phyloP scores from a whole-genome alignment of 2,113 vertebrate species.

The Brachyhypopomus gauderio region DNA sequence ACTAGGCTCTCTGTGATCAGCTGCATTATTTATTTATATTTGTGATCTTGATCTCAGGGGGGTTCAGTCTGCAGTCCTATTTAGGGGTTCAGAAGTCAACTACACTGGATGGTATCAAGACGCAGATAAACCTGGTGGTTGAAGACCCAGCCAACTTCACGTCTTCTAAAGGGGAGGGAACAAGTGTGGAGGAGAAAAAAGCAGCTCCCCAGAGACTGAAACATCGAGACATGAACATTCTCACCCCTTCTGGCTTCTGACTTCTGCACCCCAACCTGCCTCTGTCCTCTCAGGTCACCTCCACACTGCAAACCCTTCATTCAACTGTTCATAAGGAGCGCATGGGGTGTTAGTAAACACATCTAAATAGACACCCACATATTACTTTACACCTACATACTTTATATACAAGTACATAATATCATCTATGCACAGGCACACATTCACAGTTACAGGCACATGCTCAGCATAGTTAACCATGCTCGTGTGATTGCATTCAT shows the following conservation, averaged over 20 bases:
- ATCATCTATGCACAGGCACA: background rate
- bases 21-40: background rate
- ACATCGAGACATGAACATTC: constrained; percentile 82
- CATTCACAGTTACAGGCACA: background rate
- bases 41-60: constrained; percentile 62
- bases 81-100: constrained; percentile 86
- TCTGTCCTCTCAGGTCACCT: constrained; percentile 13
- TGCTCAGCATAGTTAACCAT: background rate
- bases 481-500: background rate
- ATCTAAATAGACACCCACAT: background rate
- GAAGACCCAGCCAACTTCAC: constrained; percentile 79
- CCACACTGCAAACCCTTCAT: background rate
- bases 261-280: constrained; percentile 28
- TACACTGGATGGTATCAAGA: constrained; percentile 86
- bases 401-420: background rate
- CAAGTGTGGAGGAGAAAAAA: constrained; percentile 75
- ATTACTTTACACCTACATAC: too few relatives aligned
- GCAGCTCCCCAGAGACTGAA: constrained; percentile 81
- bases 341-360: background rate
- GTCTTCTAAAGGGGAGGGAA: constrained; percentile 84
- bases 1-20: too few relatives aligned
- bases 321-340: background rate
- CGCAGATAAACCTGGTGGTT: constrained; percentile 78
- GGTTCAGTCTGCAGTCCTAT: constrained; percentile 86
- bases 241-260: constrained; percentile 84